Evolutionary conservation across 2,113 vertebrate genomes (phyloP).

Genomic region (Siphamia tubifer): DNA sequence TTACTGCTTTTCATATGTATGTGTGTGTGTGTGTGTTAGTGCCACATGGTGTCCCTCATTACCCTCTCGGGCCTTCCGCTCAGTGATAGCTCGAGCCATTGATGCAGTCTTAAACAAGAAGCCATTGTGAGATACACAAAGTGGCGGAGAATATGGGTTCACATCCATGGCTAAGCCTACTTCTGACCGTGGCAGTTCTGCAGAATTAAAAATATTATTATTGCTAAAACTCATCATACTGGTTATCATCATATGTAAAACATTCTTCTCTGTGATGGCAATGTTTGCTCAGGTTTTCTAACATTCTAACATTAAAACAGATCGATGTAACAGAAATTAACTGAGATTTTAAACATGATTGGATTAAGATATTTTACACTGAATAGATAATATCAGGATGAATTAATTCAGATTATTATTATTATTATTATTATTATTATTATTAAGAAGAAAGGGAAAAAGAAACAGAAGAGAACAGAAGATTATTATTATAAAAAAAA

Average conservation of each 20-base stretch:
- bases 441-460: too few species aligned
- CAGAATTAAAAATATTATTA: neutral
- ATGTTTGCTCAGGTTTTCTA: too few species aligned
- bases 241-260: neutral
- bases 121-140: slow-evolving; percentile 87
- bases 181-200: slow-evolving; percentile 86
- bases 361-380: too few species aligned
- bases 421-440: too few species aligned
- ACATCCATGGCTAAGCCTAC: slow-evolving; percentile 65
- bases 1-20: neutral
- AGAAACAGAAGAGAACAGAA: too few species aligned
- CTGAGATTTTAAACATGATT: too few species aligned
- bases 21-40: neutral
- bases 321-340: too few species aligned
- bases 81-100: slow-evolving; percentile 82
- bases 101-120: slow-evolving; percentile 94
- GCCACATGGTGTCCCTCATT: neutral
- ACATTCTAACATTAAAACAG: too few species aligned
- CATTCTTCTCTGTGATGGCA: too few species aligned
- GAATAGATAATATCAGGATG: neutral
- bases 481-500: too few species aligned
- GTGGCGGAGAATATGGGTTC: slow-evolving; percentile 78
- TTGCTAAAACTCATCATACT: neutral
- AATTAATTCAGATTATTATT: too few species aligned
- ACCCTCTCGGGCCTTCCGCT: slow-evolving; percentile 90